These are phyloP conservation scores for Sebastes minor DNA, from an alignment of 2,797 vertebrate genomes.

Conservation along the genomic window DNA sequence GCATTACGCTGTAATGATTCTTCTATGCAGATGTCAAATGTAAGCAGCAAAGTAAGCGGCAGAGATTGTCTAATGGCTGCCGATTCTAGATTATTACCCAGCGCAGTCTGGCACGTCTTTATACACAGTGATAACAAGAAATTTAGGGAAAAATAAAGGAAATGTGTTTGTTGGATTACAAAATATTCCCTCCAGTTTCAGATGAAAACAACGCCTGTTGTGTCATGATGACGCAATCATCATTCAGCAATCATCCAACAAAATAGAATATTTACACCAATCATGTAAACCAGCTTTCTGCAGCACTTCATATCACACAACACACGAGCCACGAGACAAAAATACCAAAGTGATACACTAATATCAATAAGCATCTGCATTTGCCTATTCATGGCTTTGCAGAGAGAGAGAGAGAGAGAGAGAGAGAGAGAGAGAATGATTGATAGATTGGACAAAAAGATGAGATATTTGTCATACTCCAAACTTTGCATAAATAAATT, in stretches of 20 bases:
- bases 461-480: neutral
- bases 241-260: neutral
- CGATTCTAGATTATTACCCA: neutral
- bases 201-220: neutral
- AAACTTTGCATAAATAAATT: neutral
- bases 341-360: neutral
- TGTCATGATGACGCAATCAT: neutral
- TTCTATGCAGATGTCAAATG: neutral
- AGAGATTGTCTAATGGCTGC: neutral
- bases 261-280: neutral
- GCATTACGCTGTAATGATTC: neutral
- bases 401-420: neutral
- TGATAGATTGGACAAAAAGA: accelerated
- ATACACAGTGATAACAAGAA: neutral
- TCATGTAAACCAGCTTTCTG: neutral
- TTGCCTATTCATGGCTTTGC: neutral
- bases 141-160: neutral
- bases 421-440: neutral
- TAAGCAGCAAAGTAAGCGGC: neutral
- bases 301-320: neutral
- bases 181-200: neutral
- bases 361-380: neutral
- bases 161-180: neutral
- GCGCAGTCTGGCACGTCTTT: neutral
- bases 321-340: neutral